These are phyloP conservation scores for Portevinia maculata DNA, from an alignment of 2,888 invertebrate species.

Conservation along the genomic window DNA sequence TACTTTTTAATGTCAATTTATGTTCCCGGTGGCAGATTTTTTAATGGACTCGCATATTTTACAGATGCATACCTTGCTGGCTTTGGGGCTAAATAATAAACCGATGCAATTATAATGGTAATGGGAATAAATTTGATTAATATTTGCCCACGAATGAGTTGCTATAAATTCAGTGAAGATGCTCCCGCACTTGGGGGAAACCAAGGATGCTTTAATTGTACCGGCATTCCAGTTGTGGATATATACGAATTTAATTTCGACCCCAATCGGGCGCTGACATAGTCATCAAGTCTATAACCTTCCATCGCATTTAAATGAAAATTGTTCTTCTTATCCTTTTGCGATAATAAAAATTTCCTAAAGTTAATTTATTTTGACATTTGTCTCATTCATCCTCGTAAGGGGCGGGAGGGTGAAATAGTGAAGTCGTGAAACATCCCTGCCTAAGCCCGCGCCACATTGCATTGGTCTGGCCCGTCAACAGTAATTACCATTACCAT, in stretches of 20 bases:
- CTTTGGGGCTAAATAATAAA: slow-evolving; percentile 59
- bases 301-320: slow-evolving; percentile 45
- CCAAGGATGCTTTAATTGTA: slow-evolving; percentile 46
- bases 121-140: slow-evolving; percentile 70
- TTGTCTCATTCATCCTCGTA: slow-evolving; percentile 63
- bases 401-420: slow-evolving; percentile 19
- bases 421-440: too few species aligned
- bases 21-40: slow-evolving; percentile 73
- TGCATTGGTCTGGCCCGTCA: slow-evolving; percentile 65
- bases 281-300: slow-evolving; percentile 41
- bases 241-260: slow-evolving; percentile 37
- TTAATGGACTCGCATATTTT: slow-evolving; percentile 67
- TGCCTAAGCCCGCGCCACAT: slow-evolving; percentile 28
- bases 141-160: slow-evolving; percentile 64
- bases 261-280: slow-evolving; percentile 51
- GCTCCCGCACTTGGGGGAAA: too few species aligned
- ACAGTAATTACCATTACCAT: slow-evolving; percentile 73
- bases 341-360: slow-evolving; percentile 73
- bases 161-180: slow-evolving; percentile 61
- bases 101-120: slow-evolving; percentile 68
- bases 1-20: slow-evolving; percentile 74
- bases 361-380: slow-evolving; percentile 72
- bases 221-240: slow-evolving; percentile 35
- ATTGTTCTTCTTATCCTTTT: slow-evolving; percentile 63
- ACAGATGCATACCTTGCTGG: slow-evolving; percentile 45